These are phyloP conservation scores for Tridacna gigas DNA, from an alignment of 2,888 invertebrate genomes.

Conservation along the genomic window DNA sequence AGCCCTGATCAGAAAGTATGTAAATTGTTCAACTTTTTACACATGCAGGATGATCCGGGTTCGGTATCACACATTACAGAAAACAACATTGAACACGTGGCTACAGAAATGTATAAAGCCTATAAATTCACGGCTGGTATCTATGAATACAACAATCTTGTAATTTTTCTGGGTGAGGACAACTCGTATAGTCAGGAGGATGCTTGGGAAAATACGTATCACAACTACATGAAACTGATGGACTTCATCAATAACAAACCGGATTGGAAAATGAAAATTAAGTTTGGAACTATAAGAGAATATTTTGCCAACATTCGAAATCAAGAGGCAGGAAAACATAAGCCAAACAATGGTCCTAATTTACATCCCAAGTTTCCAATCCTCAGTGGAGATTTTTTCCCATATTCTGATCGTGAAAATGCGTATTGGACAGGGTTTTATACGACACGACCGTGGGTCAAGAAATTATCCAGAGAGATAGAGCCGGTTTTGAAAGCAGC, in stretches of 20 bases:
- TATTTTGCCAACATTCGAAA: constrained; percentile 91
- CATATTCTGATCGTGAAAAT: constrained; percentile 93
- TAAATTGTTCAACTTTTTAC: constrained; percentile 88
- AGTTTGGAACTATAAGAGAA: constrained; percentile 94
- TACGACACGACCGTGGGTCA: constrained; percentile 91
- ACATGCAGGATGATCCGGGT: constrained; percentile 89
- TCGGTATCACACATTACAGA: constrained; percentile 13
- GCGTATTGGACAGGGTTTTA: constrained; percentile 99
- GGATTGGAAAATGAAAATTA: constrained; percentile 86
- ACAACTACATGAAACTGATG: constrained; percentile 94
- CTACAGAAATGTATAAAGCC: constrained; percentile 93
- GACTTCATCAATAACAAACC: constrained; percentile 94
- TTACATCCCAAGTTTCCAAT: constrained; percentile 87
- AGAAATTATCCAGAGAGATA: constrained; percentile 87
- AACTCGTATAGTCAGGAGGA: constrained; percentile 95
- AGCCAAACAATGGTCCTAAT: neutral
- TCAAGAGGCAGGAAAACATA: constrained; percentile 30
- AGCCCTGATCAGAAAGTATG: constrained; percentile 94
- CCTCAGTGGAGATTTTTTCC: constrained; percentile 97
- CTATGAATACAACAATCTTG: constrained; percentile 95
- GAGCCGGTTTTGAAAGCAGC: constrained; percentile 81
- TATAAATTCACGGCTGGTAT: constrained; percentile 95
- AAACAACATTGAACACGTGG: constrained; percentile 93
- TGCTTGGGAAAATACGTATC: constrained; percentile 97
- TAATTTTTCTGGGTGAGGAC: constrained; percentile 98